Percentiles rank a stretch among this genome's conserved stretches.
Conservation (phyloP, 2,797 vertebrate species). For the Gymnothorax javanicus region DNA sequence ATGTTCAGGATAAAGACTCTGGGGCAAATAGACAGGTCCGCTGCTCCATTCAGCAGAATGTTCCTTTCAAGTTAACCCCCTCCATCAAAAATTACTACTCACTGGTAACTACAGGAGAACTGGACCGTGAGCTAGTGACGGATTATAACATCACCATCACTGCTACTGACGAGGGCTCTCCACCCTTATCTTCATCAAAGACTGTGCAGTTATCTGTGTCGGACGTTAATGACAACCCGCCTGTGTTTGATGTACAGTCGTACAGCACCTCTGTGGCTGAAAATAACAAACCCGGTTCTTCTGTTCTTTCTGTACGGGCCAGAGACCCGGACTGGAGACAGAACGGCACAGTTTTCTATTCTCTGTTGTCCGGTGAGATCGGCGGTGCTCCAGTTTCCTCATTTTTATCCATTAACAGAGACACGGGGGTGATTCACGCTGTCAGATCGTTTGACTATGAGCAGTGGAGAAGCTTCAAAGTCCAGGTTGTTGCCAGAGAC, state of each 20-base stretch:
- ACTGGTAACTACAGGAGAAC: slow-evolving; percentile 45
- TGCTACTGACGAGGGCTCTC: slow-evolving; percentile 56
- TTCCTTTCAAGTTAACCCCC: slow-evolving; percentile 56
- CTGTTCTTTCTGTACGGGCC: slow-evolving; percentile 56
- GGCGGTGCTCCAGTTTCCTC: slow-evolving; percentile 60
- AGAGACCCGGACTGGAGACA: slow-evolving; percentile 64
- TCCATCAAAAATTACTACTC: slow-evolving; percentile 60
- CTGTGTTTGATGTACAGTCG: slow-evolving; percentile 52
- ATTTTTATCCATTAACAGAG: slow-evolving; percentile 67
- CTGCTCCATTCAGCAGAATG: slow-evolving; percentile 38
- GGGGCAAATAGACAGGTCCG: slow-evolving; percentile 42
- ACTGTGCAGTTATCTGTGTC: slow-evolving; percentile 50
- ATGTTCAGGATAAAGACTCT: slow-evolving; percentile 53
- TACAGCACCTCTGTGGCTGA: slow-evolving; percentile 57
- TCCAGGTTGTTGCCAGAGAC: slow-evolving; percentile 65
- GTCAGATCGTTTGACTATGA: slow-evolving; percentile 69
- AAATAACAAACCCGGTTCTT: slow-evolving; percentile 58
- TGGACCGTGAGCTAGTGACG: slow-evolving; percentile 57
- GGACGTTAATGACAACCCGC: slow-evolving; percentile 61
- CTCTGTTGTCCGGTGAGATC: slow-evolving; percentile 54
- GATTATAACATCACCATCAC: slow-evolving; percentile 62
- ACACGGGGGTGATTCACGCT: slow-evolving; percentile 66
- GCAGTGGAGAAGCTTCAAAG: slow-evolving; percentile 60
- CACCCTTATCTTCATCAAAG: slow-evolving; percentile 46
- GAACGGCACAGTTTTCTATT: slow-evolving; percentile 64